A percentile compares a stretch with the other conserved stretches of the same genome.
Conservation (phyloP, 2,797 vertebrate species). For the Helarctos malayanus region DNA sequence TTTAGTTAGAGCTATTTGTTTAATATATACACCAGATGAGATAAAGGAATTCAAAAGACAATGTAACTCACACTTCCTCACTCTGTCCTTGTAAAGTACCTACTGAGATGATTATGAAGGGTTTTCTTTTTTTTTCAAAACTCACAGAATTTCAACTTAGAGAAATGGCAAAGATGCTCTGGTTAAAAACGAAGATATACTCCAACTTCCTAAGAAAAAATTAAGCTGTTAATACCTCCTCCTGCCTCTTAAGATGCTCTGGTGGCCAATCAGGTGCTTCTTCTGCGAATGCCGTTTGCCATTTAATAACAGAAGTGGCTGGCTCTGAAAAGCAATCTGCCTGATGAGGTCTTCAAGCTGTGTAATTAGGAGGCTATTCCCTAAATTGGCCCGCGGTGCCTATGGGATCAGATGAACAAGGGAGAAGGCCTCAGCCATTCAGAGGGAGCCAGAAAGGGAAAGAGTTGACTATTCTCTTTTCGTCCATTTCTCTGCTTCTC, state of each 20-base stretch:
- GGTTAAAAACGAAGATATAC: constrained; percentile 71
- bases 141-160: constrained; percentile 45
- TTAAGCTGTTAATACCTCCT: constrained; percentile 76
- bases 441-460: background rate
- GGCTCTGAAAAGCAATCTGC: constrained; percentile 81
- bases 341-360: constrained; percentile 85
- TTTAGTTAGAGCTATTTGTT: constrained; percentile 82
- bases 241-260: constrained; percentile 69
- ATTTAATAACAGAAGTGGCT: constrained; percentile 84
- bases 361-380: constrained; percentile 83
- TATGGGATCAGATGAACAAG: constrained; percentile 73
- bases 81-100: constrained; percentile 51
- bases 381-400: constrained; percentile 76
- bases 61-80: constrained; percentile 75
- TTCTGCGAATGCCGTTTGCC: constrained; percentile 77
- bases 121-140: constrained; percentile 12
- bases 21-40: constrained; percentile 77
- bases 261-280: constrained; percentile 78
- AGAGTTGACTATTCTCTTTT: constrained; percentile 36
- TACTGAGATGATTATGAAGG: constrained; percentile 25
- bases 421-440: constrained; percentile 17
- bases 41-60: constrained; percentile 81
- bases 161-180: constrained; percentile 64
- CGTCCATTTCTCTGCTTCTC: constrained; percentile 7
- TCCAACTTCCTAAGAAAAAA: constrained; percentile 80